These are phyloP conservation scores for Drosophila santomea DNA, from an alignment of 1,140 invertebrate genomes.

Conservation along the genomic window DNA sequence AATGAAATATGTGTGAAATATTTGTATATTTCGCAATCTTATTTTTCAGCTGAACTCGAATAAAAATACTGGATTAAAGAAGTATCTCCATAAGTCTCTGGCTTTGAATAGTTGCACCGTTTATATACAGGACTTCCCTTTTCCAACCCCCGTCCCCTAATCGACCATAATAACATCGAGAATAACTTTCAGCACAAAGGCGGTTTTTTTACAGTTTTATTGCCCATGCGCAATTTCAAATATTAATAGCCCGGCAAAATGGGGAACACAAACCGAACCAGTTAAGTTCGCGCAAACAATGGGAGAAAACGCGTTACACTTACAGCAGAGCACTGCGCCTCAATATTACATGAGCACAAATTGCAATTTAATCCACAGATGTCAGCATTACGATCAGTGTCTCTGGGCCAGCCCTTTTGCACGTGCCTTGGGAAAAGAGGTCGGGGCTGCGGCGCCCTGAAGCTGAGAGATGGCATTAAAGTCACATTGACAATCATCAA, in stretches of 20 bases:
- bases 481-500: conserved; percentile 84
- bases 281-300: conserved; percentile 54
- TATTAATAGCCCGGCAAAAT: conserved; percentile 65
- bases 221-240: conserved; percentile 70
- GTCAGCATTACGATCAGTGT: conserved; percentile 83
- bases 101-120: no score
- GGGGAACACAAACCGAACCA: conserved; percentile 32
- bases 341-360: conserved; percentile 84
- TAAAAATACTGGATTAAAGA: no score
- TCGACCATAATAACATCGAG: conserved; percentile 80
- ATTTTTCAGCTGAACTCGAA: no score
- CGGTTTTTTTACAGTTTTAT: conserved; percentile 73
- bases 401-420: conserved; percentile 66
- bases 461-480: conserved; percentile 84
- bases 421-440: conserved; percentile 52
- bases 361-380: conserved; percentile 85
- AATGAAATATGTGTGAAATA: no score
- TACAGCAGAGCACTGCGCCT: conserved; percentile 39
- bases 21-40: no score
- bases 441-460: conserved; percentile 66
- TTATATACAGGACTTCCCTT: no score
- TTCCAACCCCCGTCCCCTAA: conserved; percentile 33
- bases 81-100: no score
- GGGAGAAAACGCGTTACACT: conserved; percentile 38
- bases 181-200: conserved; percentile 56